Percentiles rank a stretch among this genome's conserved stretches.
Conservation (phyloP, 92 coral and sea anemone species). For the Actinernus sp. region DNA sequence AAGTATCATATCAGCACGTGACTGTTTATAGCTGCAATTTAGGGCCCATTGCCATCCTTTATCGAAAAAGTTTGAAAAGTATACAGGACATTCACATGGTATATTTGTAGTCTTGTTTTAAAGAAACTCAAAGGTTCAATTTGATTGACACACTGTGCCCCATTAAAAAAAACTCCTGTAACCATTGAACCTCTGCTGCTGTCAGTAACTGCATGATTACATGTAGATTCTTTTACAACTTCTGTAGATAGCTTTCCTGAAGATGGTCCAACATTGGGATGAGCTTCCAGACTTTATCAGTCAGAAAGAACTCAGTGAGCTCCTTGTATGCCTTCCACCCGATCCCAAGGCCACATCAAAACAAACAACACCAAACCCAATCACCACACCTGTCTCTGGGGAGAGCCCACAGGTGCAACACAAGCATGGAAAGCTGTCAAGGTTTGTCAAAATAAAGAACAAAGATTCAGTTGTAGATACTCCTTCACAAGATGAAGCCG, state of each 20-base stretch:
- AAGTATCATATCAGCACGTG: too few relatives aligned
- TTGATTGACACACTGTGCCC: too few relatives aligned
- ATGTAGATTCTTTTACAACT: neutral
- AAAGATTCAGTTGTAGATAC: conserved; percentile 10
- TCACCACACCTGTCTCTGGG: conserved; percentile 5
- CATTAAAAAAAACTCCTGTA: too few relatives aligned
- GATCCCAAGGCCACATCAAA: conserved; percentile 23
- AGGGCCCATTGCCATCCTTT: too few relatives aligned
- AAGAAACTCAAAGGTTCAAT: too few relatives aligned
- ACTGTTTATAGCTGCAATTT: too few relatives aligned
- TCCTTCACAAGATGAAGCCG: conserved; percentile 41
- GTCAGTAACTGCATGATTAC: neutral
- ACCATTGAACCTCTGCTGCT: neutral
- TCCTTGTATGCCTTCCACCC: conserved; percentile 52
- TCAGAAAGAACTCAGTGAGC: conserved; percentile 27
- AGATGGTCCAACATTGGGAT: conserved; percentile 61
- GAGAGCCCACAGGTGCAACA: conserved; percentile 33
- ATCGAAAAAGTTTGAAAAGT: too few relatives aligned
- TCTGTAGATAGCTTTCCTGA: conserved; percentile 53
- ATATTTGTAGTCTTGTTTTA: too few relatives aligned
- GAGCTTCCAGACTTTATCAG: conserved; percentile 29
- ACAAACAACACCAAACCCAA: neutral
- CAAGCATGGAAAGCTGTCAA: conserved; percentile 3
- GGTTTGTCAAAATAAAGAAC: neutral
- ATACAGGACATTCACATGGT: too few relatives aligned